These are phyloP conservation scores for Coreoperca whiteheadi DNA, from an alignment of 2,113 vertebrate genomes.

Conservation along the genomic window DNA sequence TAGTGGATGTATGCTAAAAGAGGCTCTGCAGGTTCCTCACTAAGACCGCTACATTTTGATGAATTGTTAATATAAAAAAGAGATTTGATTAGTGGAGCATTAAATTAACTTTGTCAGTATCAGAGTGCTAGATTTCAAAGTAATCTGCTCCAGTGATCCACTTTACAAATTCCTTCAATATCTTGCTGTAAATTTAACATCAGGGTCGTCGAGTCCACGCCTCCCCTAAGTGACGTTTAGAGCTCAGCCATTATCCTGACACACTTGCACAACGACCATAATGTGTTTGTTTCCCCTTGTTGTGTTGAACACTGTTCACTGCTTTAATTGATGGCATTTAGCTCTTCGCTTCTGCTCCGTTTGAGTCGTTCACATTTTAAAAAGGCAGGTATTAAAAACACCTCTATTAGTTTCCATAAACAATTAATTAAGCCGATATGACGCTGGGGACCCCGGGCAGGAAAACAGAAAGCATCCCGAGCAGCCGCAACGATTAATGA, in stretches of 20 bases:
- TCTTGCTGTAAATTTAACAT: not conserved
- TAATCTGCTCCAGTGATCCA: not conserved
- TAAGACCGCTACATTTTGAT: not conserved
- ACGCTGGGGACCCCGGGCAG: slow-evolving; percentile 54
- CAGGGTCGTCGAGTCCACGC: not conserved
- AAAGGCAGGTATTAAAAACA: slow-evolving; percentile 69
- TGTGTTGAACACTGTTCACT: not conserved
- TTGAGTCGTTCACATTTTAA: slow-evolving; percentile 61
- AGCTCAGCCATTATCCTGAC: not conserved
- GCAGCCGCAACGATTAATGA: slow-evolving; percentile 64
- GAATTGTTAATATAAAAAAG: too few species aligned
- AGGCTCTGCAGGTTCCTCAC: too few species aligned
- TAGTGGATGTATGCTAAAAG: too few species aligned
- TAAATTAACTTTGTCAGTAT: not conserved
- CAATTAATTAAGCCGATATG: slow-evolving; percentile 69
- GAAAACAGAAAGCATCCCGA: slow-evolving; percentile 45
- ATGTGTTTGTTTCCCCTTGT: slow-evolving; percentile 46
- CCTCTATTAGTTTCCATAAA: slow-evolving; percentile 65
- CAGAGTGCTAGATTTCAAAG: not conserved
- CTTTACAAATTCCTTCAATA: not conserved
- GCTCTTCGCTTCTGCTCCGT: slow-evolving; percentile 27
- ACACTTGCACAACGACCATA: slow-evolving; percentile 11
- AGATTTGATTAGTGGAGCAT: not conserved
- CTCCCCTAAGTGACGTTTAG: not conserved
- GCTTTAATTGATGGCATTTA: slow-evolving; percentile 69